phyloP scores from a whole-genome alignment of 2,888 invertebrate genomes.

The Cryptus armator region DNA sequence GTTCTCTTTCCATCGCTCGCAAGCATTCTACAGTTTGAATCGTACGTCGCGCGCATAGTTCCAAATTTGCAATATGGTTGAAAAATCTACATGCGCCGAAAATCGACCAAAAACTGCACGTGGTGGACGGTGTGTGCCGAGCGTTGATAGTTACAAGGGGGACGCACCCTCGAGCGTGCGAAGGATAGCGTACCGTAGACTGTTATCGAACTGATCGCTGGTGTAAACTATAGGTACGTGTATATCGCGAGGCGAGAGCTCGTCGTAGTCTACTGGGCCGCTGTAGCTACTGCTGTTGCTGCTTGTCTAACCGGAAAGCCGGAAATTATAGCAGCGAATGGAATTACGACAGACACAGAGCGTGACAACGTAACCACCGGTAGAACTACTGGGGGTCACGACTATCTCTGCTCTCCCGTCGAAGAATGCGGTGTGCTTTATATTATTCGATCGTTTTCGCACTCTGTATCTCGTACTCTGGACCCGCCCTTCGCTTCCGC shows the following conservation, averaged over 20 bases:
- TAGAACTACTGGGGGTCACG: constrained; percentile 53
- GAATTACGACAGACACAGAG: constrained; percentile 60
- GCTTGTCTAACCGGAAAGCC: constrained; percentile 64
- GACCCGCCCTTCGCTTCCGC: constrained; percentile 53
- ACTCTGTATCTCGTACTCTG: constrained; percentile 49
- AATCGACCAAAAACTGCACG: constrained; percentile 20
- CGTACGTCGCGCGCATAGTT: constrained; percentile 37
- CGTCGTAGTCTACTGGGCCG: constrained; percentile 2
- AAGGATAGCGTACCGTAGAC: constrained; percentile 53
- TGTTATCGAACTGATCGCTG: constrained; percentile 61
- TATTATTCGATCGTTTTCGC: constrained; percentile 63
- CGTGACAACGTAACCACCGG: constrained; percentile 33
- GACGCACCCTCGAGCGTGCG: constrained; percentile 57
- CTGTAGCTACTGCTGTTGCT: constrained; percentile 25
- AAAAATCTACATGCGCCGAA: constrained; percentile 44
- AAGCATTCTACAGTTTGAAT: constrained; percentile 8
- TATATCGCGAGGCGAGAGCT: constrained; percentile 38
- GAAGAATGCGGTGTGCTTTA: constrained; percentile 64
- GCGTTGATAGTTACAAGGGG: constrained; percentile 28
- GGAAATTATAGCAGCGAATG: constrained; percentile 69
- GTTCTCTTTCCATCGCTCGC: neutral
- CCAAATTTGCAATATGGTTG: constrained; percentile 43
- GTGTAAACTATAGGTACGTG: constrained; percentile 20
- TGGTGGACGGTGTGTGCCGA: constrained; percentile 22
- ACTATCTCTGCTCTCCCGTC: constrained; percentile 59